Base-by-base conservation (phyloP, 2,113 vertebrate genomes). In the Emydura subglobosa region DNA sequence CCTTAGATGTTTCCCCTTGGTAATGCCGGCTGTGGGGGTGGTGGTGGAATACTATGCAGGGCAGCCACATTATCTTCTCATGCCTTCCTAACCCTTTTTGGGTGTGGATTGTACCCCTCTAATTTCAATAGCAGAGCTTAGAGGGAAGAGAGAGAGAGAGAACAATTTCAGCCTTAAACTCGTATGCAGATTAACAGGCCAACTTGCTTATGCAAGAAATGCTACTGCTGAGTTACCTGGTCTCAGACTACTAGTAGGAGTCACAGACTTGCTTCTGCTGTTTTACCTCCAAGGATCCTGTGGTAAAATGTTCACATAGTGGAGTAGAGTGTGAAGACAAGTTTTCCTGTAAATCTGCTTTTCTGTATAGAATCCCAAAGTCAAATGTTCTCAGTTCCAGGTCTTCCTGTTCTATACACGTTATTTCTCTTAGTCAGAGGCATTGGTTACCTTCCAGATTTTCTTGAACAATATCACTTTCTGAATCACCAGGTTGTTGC, bases 371-470 rank as follows among this genome's bases (percentile, higher is more conserved):
- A 61, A 22, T 49, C 2, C 0, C 9, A 34, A 65, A 25, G 12
- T 27, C 47, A 4, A 27, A 25, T 82, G 61, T 0, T 2, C n/a
- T 44, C 4, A 55, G 27, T n/a, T 57, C 8, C 0, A 1, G 39
- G 21, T 0, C 1, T 29, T 25, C n/a, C 1, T 39, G 65, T n/a
- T n/a, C 19, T n/a, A 65, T 34, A 31, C 27, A 65, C 2, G 50
- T 34, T 0, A 0, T 34, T 79, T 0, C 39, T 89, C 47, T 59
- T 1, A 0, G 72, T 10, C 0, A 0, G 72, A 92, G 72, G 53
- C 44, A 42, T 24, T 1, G 0, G 54, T 68, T 85, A 34, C 10
- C 27, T 85, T 79, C n/a, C 17, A 47, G 17, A 89, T 53, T 7
- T 34, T 12, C 22, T 61, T 59, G 72, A 59, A 11, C 7, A 7